A percentile compares a stretch with the other conserved stretches of the same genome.
Conservation (phyloP, 2,888 invertebrate genomes). For the Andrena haemorrhoa region DNA sequence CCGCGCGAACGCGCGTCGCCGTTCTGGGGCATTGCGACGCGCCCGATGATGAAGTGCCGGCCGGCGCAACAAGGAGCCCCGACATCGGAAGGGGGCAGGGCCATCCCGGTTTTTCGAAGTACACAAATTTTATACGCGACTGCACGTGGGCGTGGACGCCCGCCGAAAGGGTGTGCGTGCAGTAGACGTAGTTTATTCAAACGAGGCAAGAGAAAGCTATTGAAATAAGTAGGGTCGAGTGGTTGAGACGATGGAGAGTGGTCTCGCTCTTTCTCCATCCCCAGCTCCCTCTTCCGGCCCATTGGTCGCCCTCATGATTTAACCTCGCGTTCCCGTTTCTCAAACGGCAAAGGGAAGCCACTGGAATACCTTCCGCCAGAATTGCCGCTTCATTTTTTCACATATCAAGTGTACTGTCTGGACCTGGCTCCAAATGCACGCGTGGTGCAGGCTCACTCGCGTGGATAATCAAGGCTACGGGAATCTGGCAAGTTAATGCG, state of each 20-base stretch:
- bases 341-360: slow-evolving; percentile 73
- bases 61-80: slow-evolving; percentile 41
- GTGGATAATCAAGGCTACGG: too few relatives aligned
- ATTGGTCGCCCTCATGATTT: slow-evolving; percentile 83
- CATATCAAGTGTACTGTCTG: slow-evolving; percentile 59
- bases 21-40: slow-evolving; percentile 18
- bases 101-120: slow-evolving; percentile 43
- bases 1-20: slow-evolving; percentile 29
- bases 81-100: slow-evolving; percentile 42
- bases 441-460: not conserved
- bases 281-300: slow-evolving; percentile 76
- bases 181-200: slow-evolving; percentile 79
- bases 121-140: slow-evolving; percentile 50
- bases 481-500: too few relatives aligned
- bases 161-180: slow-evolving; percentile 44
- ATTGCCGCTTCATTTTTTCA: slow-evolving; percentile 72
- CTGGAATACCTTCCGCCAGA: slow-evolving; percentile 65
- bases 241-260: slow-evolving; percentile 72
- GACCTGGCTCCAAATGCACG: slow-evolving; percentile 28
- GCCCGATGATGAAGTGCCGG: slow-evolving; percentile 50
- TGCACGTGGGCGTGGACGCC: slow-evolving; percentile 23
- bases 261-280: slow-evolving; percentile 35
- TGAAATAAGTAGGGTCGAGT: slow-evolving; percentile 84
- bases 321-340: slow-evolving; percentile 79
- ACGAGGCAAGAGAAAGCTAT: slow-evolving; percentile 81